Evolutionary conservation across 2,888 invertebrate genomes (phyloP), one percentile per base, ranked within the genome.

Genomic region (Charanyca ferruginea): DNA sequence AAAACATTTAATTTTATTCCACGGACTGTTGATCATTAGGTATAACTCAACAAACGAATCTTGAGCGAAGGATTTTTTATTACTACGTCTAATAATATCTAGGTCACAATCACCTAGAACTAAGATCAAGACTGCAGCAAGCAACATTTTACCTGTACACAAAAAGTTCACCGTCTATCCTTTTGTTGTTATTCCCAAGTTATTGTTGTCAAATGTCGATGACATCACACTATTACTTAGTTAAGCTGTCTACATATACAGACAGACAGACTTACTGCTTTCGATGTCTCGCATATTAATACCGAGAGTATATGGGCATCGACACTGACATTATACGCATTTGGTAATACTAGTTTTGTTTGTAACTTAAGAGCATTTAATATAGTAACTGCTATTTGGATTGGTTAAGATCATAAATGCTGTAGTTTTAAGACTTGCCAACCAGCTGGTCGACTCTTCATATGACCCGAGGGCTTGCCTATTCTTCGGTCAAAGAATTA

Each of bases 241-340:
- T 20, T 23, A 44, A 49, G 18, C 59, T 55, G 5, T 67, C n/a
- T 18, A 47, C 38, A 59, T 51, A 35, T 28, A 52, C 51, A 49
- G 28, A 54, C 25, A 41, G 0, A 35, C 44, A 49, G 42, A 51
- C 49, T 38, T 60, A 48, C 23, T 42, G 41, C 51, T 57, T 59
- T 49, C 23, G 51, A 23, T 60, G 38, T 51, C 23, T 58, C n/a
- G 35, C 52, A 57, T 49, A 58, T 57, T 38, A 77, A 66, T 49
- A 35, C 35, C 9, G 1, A 18, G 18, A 28, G 45, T 8, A 47
- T 71, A 67, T 52, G 76, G 76, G 18, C 71, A 64, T 18, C 20
- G 78, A 42, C 78, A 75, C 78, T 78, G 78, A 79, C 76, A 60
- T 78, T 78, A 64, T 48, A 75, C 71, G 7, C 9, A 41, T 68